Percentiles rank a stretch among this genome's conserved stretches.
phyloP scores from a whole-genome alignment of 2,888 invertebrate genomes.

The Pammene aurita region DNA sequence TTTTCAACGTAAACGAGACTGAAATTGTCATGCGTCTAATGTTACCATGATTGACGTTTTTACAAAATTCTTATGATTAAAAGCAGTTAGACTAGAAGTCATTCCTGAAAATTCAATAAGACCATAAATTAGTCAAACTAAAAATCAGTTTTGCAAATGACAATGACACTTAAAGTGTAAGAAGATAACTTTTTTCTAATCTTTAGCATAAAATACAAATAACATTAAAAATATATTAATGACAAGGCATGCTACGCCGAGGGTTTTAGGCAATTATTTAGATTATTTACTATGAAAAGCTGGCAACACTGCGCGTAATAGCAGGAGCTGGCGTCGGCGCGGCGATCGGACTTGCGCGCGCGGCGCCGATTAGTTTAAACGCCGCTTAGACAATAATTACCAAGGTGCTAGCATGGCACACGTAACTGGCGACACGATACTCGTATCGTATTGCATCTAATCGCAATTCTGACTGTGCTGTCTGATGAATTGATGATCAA shows the following conservation, averaged over 20 bases:
- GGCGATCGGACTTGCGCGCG: constrained; percentile 41
- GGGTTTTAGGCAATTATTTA: neutral
- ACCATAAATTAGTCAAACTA: neutral
- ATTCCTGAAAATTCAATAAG: neutral
- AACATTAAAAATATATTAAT: neutral
- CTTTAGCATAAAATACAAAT: too few relatives aligned
- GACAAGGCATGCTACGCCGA: neutral
- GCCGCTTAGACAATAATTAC: constrained; percentile 78
- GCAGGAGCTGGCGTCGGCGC: constrained; percentile 28
- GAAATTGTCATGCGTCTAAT: constrained; percentile 61
- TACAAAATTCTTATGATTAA: neutral
- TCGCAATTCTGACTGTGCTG: neutral
- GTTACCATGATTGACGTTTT: constrained; percentile 13
- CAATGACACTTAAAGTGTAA: neutral
- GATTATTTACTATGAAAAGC: neutral
- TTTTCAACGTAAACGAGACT: constrained; percentile 66
- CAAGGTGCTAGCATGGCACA: constrained; percentile 57
- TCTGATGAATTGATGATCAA: neutral
- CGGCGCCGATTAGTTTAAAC: constrained; percentile 72
- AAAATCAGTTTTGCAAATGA: neutral
- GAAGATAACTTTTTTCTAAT: too few relatives aligned
- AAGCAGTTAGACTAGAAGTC: neutral
- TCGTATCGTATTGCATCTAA: neutral
- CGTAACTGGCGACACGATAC: constrained; percentile 47
- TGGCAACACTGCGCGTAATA: constrained; percentile 29